Evolutionary conservation across 2,797 vertebrate genomes (phyloP).

Genomic region (Sphenopsis melanotis): DNA sequence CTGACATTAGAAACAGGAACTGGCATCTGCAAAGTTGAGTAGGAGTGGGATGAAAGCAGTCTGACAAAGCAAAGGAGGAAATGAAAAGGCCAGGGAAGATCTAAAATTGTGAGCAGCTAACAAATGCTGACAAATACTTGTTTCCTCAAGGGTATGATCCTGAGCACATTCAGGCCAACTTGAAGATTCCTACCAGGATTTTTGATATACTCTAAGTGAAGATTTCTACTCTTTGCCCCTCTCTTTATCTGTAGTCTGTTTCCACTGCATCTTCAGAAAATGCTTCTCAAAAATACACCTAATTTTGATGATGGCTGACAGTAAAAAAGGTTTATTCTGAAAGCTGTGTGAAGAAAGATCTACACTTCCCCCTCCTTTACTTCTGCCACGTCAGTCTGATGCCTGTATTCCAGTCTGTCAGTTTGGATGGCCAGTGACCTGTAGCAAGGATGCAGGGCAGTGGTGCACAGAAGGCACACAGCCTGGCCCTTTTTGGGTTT

Average conservation of each 20-base stretch:
- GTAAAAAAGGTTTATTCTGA: background rate
- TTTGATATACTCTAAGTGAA: background rate
- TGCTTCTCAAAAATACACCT: background rate
- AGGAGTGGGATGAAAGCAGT: constrained; percentile 17
- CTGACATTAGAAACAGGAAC: constrained; percentile 38
- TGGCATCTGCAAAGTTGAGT: constrained; percentile 12
- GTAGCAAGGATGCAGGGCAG: background rate
- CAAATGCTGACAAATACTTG: background rate
- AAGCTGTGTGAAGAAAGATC: background rate
- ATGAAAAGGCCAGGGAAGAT: background rate
- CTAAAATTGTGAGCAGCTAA: background rate
- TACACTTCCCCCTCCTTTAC: background rate
- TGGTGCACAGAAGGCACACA: background rate
- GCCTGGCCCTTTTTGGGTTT: background rate
- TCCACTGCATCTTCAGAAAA: background rate
- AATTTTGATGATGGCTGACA: background rate
- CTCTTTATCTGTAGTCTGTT: background rate
- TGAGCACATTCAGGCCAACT: background rate
- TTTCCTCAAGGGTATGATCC: background rate
- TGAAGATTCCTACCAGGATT: background rate
- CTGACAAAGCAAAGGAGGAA: background rate
- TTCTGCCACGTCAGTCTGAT: background rate
- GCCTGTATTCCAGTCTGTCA: background rate
- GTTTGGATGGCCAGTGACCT: background rate
- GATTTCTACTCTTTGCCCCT: background rate